Evolutionary conservation across 1,140 invertebrate species (phyloP), one percentile per base, ranked within the genome.

Genomic region (Teleopsis dalmanni): DNA sequence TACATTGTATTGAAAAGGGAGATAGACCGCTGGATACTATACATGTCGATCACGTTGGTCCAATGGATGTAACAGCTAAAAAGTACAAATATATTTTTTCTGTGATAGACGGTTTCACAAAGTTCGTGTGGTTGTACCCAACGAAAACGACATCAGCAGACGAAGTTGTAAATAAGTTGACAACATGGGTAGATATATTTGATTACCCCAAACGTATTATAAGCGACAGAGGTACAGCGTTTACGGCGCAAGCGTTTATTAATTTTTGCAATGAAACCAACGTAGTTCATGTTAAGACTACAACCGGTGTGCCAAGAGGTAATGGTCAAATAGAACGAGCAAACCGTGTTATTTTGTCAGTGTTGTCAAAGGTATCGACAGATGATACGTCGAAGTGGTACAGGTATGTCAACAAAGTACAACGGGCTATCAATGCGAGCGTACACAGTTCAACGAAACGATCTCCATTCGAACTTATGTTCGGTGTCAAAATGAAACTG

Each of bases 31-130:
- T 65, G 7, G 13, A 35, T 25, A 65, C 61, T 3, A 55, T 51
- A 0, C 53, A 54, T 36, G 16, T 54, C 11, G 53, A 55, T 19
- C 53, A 51, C 23, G 13, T 55, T 14, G 71, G 73, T 46, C 73
- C 72, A 2, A 31, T 74, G 7, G 35, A 48, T 21, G 33, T 51
- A 16, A 66, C 66, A 0, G 53, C 54, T 13, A 74, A 74, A 29
- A 50, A 55, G 14, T 73, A 74, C 50, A 58, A 62, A 14, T 56
- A 72, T 53, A 57, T 73, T 8, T 57, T 75, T 0, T 60, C 53
- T 0, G 47, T 74, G 0, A 49, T 71, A 5, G 70, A 73, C 50
- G 63, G 43, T 2, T 73, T 72, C 54, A 61, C 63, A 3, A 73
- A 73, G 29, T 73, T 72, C 54, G 50, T 57, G 1, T 71, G 62